Evolutionary conservation across 2,113 vertebrate species (phyloP), one percentile per base, ranked within the genome.

Genomic region (Lophochroa leadbeateri): DNA sequence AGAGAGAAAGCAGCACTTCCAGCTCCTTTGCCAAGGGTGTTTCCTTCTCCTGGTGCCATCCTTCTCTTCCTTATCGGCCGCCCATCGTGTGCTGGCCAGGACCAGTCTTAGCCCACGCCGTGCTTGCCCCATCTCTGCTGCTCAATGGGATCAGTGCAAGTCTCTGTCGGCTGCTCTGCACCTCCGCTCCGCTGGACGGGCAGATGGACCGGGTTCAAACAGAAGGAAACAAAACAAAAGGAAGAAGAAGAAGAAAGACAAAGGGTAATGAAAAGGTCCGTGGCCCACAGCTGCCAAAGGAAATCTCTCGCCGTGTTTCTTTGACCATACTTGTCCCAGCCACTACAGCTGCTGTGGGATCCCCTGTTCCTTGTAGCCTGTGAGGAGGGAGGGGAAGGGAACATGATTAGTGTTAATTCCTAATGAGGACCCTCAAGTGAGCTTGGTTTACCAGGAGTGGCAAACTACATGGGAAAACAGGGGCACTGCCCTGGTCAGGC

Each of bases 301-400:
- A 81, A 83, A 97, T 81, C 92, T 80, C 76, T 97, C 9, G 77
- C 82, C 28, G 85, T 50, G 77, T 91, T 83, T 93, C 93, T 97
- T 88, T 86, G 94, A 81, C 78, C 91, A 92, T 1, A 55, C 90
- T 47, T 61, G 96, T 94, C 95, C 67, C 92, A 94, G 93, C 84
- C 83, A 91, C 99, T 98, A 99, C 96, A 99, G 98, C 90, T 99
- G 99, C 92, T 99, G 99, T 63, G 98, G 98, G 86, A 98, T 92
- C 52, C 98, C 98, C 95, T 99, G 99, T 31, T 99, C 99, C 97
- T 98, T 99, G 96, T 98, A 99, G 86, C 99, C 99, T 99, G 98
- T 85, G 82, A 82, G 88, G 60, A 96, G 80, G 82, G 83, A 95
- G n/a, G 74, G 96, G 94, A 94, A 96, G 75, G 92, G 79, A 94